phyloP scores from a whole-genome alignment of 2,888 invertebrate species.

The Tetragonula carbonaria region DNA sequence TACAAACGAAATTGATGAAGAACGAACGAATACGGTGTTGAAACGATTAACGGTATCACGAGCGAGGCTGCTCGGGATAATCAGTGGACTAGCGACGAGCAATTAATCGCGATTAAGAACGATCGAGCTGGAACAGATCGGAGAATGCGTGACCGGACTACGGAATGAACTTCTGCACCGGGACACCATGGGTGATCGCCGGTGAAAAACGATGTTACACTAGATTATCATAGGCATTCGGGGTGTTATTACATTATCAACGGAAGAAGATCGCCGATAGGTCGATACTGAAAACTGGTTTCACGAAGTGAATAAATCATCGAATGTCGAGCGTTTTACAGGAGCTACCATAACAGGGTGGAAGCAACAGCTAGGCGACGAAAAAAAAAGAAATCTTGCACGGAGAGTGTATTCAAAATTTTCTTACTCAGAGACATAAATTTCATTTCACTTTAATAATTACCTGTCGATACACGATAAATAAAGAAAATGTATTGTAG shows the following conservation, averaged over 20 bases:
- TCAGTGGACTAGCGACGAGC: not conserved
- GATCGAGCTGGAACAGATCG: slow-evolving; percentile 5
- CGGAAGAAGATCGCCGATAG: not conserved
- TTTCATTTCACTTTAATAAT: too few species aligned
- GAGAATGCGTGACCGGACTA: slow-evolving; percentile 17
- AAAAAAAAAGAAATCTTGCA: too few species aligned
- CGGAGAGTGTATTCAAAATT: too few species aligned
- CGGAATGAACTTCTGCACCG: not conserved
- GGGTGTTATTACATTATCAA: not conserved
- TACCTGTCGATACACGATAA: too few species aligned
- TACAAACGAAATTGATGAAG: not conserved
- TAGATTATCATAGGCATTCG: not conserved
- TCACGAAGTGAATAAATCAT: not conserved
- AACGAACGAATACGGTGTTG: not conserved
- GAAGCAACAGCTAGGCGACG: not conserved
- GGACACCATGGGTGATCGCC: not conserved
- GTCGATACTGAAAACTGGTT: not conserved
- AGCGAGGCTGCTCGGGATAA: not conserved
- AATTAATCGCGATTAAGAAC: slow-evolving; percentile 39
- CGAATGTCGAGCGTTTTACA: not conserved
- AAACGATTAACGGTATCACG: not conserved
- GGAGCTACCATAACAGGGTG: not conserved
- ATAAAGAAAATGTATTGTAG: too few species aligned
- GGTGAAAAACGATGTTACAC: not conserved
- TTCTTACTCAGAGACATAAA: too few species aligned